Evolutionary conservation across 1,140 invertebrate genomes (phyloP).

Genomic region (Drosophila paulistorum): DNA sequence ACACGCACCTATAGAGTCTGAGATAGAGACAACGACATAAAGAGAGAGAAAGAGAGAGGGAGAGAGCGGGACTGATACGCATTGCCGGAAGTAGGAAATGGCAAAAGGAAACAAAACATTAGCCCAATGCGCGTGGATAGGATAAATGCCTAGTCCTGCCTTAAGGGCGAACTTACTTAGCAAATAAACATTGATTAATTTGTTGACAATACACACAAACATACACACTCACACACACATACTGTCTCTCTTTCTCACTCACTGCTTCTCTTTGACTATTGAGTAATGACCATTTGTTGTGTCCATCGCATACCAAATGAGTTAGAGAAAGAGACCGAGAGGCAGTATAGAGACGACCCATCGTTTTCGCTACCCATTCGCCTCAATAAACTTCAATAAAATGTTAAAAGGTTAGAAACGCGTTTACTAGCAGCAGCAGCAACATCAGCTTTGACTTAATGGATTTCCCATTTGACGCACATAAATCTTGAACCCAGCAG

Average conservation of each 20-base stretch:
- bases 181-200: constrained; percentile 83
- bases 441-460: constrained; percentile 64
- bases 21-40: constrained; percentile 20
- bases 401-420: constrained; percentile 79
- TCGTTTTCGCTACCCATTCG: constrained; percentile 6
- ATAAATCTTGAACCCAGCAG: constrained; percentile 64
- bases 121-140: constrained; percentile 39
- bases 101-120: constrained; percentile 77
- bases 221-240: constrained; percentile 21
- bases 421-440: constrained; percentile 18
- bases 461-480: constrained; percentile 71
- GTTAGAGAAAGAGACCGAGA: constrained; percentile 35
- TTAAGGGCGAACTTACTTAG: constrained; percentile 79
- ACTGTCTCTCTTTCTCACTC: constrained; percentile 33
- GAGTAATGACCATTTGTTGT: constrained; percentile 64
- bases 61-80: constrained; percentile 37
- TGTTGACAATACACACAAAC: constrained; percentile 74
- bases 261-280: constrained; percentile 59
- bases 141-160: constrained; percentile 48
- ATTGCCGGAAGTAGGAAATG: constrained; percentile 70
- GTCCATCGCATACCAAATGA: constrained; percentile 68
- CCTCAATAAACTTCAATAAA: constrained; percentile 78
- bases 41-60: neutral
- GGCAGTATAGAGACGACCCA: neutral
- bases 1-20: constrained; percentile 12